These are phyloP conservation scores for Pampus argenteus DNA, from an alignment of 2,797 vertebrate genomes.

Conservation along the genomic window DNA sequence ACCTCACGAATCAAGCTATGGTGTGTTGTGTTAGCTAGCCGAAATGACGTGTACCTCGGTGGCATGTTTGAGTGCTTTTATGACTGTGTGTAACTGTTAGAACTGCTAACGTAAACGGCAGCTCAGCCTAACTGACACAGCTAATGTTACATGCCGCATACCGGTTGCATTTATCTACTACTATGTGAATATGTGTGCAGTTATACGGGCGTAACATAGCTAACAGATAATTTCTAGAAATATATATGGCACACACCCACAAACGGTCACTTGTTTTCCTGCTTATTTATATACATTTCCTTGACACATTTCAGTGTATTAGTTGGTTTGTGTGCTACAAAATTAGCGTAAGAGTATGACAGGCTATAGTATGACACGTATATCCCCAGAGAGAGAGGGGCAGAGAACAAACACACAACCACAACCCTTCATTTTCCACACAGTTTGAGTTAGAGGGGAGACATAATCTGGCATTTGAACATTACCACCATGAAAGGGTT, in stretches of 20 bases:
- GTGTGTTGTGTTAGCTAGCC: neutral
- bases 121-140: constrained; percentile 47
- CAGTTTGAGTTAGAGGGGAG: too few species aligned
- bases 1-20: neutral
- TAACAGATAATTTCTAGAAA: neutral
- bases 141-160: constrained; percentile 35
- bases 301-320: neutral
- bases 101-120: constrained; percentile 46
- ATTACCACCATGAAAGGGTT: too few species aligned
- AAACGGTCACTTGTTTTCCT: neutral
- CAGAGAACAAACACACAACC: constrained; percentile 3
- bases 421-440: neutral
- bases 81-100: constrained; percentile 30
- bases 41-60: neutral
- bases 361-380: too few species aligned
- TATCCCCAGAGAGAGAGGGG: too few species aligned
- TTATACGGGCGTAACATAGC: neutral
- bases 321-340: neutral
- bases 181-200: neutral
- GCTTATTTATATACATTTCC: too few species aligned
- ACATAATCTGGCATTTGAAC: too few species aligned
- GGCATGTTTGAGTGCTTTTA: neutral
- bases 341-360: constrained; percentile 1
- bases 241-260: neutral
- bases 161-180: neutral